A percentile compares a stretch with the other conserved stretches of the same genome.
These are phyloP conservation scores for Chrysolophus pictus DNA, from an alignment of 2,797 vertebrate species.

Conservation along the genomic window DNA sequence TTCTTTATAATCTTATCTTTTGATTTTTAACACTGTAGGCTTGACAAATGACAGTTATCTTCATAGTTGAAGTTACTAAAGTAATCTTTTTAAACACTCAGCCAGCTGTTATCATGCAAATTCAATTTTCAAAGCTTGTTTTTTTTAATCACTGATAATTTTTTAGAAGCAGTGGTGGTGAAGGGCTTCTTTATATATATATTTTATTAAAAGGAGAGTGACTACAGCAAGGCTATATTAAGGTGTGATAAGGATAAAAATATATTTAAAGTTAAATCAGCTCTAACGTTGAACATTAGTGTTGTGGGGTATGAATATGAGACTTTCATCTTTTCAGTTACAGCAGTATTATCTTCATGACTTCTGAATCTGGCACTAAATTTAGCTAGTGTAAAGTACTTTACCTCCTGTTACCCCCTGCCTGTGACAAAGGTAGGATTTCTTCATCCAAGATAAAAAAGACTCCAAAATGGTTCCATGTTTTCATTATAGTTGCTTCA, in stretches of 20 bases:
- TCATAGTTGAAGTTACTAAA: not conserved
- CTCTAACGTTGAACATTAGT: not conserved
- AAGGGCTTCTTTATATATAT: rapidly evolving
- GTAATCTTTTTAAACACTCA: not conserved
- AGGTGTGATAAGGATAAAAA: not conserved
- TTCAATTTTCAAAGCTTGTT: not conserved
- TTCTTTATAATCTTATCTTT: not conserved
- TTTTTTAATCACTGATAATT: not conserved
- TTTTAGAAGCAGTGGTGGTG: not conserved
- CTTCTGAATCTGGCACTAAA: not conserved
- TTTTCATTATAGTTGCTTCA: not conserved
- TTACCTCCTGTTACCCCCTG: not conserved
- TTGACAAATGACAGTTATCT: not conserved
- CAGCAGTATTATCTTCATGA: not conserved
- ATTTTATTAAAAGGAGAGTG: not conserved
- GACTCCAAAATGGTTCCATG: rapidly evolving
- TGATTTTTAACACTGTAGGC: not conserved
- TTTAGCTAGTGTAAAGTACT: not conserved
- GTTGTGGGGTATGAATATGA: not conserved
- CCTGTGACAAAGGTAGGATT: not conserved
- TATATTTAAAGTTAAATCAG: not conserved
- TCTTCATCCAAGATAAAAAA: not conserved
- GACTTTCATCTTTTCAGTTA: not conserved
- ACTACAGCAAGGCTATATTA: not conserved
- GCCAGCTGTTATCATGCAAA: not conserved